Evolutionary conservation across 1,140 invertebrate species (phyloP).

Genomic region (Ceratoteleas bidentatus): DNA sequence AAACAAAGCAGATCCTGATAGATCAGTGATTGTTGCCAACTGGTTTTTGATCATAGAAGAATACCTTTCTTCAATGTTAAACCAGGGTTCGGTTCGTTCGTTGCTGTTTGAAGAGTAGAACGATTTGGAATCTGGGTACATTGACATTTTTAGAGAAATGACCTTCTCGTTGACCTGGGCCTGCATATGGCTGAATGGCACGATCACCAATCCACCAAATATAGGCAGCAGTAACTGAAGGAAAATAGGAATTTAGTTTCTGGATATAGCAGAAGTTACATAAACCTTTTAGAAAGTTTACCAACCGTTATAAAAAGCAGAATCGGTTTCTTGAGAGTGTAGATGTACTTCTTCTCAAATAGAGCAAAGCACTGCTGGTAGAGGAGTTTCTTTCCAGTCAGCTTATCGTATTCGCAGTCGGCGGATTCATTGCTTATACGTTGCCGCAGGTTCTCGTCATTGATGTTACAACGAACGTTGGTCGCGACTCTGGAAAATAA

Average conservation of each 20-base stretch:
- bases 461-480: slow-evolving; percentile 17
- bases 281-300: neutral
- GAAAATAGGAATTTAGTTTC: neutral
- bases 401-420: slow-evolving; percentile 4
- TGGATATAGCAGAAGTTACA: too few species aligned
- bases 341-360: slow-evolving; percentile 20
- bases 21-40: too few species aligned
- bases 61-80: too few species aligned
- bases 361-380: slow-evolving; percentile 10
- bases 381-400: neutral
- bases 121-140: slow-evolving; percentile 1
- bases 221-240: slow-evolving; percentile 13
- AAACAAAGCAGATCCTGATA: too few species aligned
- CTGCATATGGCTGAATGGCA: slow-evolving; percentile 16
- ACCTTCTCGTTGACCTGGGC: slow-evolving; percentile 12
- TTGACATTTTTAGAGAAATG: slow-evolving; percentile 4
- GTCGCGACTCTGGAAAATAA: slow-evolving; percentile 18
- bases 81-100: neutral
- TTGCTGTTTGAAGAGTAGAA: neutral
- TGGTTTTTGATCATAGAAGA: too few species aligned
- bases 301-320: slow-evolving; percentile 9
- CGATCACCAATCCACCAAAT: slow-evolving; percentile 4
- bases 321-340: neutral
- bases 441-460: slow-evolving; percentile 22
- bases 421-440: neutral